A percentile compares a stretch with the other conserved stretches of the same genome.
These are phyloP conservation scores for Betta splendens DNA, from an alignment of 2,797 vertebrate species.

Conservation along the genomic window DNA sequence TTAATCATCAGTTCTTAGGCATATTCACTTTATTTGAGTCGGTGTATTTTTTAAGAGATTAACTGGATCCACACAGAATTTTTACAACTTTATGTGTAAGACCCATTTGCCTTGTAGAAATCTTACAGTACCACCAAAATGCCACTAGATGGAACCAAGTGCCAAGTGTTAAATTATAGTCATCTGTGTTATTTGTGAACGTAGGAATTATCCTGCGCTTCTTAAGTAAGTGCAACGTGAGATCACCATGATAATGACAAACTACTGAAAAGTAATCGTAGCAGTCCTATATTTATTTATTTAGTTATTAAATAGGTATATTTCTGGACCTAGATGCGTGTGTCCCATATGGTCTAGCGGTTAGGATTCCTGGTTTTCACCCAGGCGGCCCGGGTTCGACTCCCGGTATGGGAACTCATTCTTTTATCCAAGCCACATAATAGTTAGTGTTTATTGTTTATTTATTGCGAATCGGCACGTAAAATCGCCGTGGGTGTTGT, in stretches of 20 bases:
- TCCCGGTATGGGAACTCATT: conserved; percentile 77
- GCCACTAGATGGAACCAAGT: conserved; percentile 63
- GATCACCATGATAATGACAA: too few species aligned
- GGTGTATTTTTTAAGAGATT: too few species aligned
- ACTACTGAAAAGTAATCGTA: too few species aligned
- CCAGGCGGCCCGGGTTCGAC: conserved; percentile 86
- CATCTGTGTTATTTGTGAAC: too few species aligned
- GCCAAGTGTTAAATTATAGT: not conserved
- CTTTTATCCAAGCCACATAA: not conserved
- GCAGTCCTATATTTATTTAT: too few species aligned
- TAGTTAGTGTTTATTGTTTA: too few species aligned
- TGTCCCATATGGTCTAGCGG: conserved; percentile 86
- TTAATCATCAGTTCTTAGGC: fast-evolving
- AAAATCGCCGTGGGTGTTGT: too few species aligned
- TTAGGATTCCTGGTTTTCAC: conserved; percentile 88
- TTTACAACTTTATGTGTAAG: not conserved
- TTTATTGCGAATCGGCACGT: too few species aligned
- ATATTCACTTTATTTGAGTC: fast-evolving
- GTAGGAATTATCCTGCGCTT: too few species aligned
- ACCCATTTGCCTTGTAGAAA: not conserved
- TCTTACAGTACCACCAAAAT: conserved; percentile 12
- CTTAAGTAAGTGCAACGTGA: too few species aligned
- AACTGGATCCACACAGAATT: not conserved
- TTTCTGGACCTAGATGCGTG: too few species aligned
- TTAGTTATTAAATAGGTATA: too few species aligned